Conservation (phyloP, 2,797 vertebrate species). For the Microtus californicus region DNA sequence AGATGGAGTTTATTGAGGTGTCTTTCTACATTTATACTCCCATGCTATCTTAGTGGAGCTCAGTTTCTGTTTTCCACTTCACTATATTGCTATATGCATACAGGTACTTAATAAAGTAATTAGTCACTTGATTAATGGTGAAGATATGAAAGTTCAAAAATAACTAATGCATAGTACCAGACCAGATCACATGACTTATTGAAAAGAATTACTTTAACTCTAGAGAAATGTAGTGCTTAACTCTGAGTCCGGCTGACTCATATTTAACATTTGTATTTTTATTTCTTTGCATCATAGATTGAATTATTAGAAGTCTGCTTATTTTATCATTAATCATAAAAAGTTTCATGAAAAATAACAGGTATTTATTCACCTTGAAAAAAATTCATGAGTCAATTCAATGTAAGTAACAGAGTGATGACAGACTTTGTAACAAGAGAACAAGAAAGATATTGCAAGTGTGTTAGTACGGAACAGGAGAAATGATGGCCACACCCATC, state of each 20-base stretch:
- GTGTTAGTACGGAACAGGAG: constrained; percentile 18
- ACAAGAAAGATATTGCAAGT: not conserved
- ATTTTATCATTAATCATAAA: constrained; percentile 57
- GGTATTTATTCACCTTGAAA: constrained; percentile 61
- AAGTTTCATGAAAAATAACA: constrained; percentile 66
- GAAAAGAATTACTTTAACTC: not conserved
- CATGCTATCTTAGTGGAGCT: not conserved
- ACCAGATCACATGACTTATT: not conserved
- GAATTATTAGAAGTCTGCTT: not conserved
- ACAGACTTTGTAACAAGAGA: constrained; percentile 58
- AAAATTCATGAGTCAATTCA: not conserved
- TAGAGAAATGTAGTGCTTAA: not conserved
- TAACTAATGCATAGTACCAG: not conserved
- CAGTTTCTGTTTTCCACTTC: not conserved
- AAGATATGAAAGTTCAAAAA: not conserved
- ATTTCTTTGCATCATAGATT: not conserved
- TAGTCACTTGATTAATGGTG: not conserved
- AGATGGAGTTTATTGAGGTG: not conserved
- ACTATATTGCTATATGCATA: not conserved
- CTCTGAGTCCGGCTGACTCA: not conserved
- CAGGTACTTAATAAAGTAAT: not conserved
- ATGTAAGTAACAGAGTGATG: constrained; percentile 47
- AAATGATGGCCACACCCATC: constrained; percentile 58
- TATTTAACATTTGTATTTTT: not conserved
- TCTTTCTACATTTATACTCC: not conserved